Evolutionary conservation across 1,140 invertebrate species (phyloP), one percentile per base, ranked within the genome.

Genomic region (Pogonomyrmex barbatus): DNA sequence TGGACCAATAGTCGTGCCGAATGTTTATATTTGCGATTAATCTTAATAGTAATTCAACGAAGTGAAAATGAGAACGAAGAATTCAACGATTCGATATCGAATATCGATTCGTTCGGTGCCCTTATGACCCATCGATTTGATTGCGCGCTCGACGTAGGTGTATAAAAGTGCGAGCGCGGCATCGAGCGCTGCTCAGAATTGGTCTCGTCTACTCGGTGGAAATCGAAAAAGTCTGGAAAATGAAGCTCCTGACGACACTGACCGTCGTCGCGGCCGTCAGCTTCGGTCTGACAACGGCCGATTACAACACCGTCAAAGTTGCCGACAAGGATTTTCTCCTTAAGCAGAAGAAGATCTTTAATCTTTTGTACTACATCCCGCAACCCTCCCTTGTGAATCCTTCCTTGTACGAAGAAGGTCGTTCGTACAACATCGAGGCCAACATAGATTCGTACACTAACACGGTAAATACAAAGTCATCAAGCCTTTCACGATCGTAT

Each of bases 321-420:
- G 95, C 95, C 8, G 95, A 96, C 91, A 94, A 95, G 86, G 94
- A 95, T 4, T 95, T 95, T 24, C 90, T 96, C 24, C 50, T 94
- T 2, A 96, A 95, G 62, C 96, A 97, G 91, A 95, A 96, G 76
- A 95, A 96, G 77, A 93, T 97, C 30, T 95, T 96, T 76, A 96
- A 96, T 84, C 94, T 97, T 2, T 91, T 97, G 2, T 95, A 96
- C 86, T 96, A 96, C 87, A 88, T 97, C 0, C 93, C 95, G 62
- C 96, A 96, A 90, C 95, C 96, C 3, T 95, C 94, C 68, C 91
- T 96, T 6, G 94, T 95, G 75, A 93, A 94, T 17, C 65, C 88
- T 14, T 93, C 94, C 0, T 92, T 95, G n/a, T 95, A 94, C 63
- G 95, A 96, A 47, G 95, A 96, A 65, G 96, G 96, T 50, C 94